Evolutionary conservation across 2,797 vertebrate species (phyloP), one percentile per base, ranked within the genome.

Genomic region (Oceanodroma leucorhoa): DNA sequence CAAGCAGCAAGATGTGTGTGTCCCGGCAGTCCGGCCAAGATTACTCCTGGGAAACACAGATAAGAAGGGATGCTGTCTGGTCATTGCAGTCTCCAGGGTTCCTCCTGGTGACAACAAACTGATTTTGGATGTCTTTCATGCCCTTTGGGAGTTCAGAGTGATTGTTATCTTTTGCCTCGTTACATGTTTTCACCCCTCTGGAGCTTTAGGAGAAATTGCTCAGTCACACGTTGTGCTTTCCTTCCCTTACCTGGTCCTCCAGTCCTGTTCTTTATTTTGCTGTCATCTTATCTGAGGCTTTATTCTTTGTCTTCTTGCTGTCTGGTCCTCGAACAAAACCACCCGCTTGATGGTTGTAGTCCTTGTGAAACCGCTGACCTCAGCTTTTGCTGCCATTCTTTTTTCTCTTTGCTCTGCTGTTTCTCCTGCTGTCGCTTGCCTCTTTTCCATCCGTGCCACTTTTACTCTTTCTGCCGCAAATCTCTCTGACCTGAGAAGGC

Each of bases 371-470:
- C 72, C 19, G 92, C 83, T 64, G 78, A 43, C 38, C 30, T 86
- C 54, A 26, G 65, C 50, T n/a, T 72, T 57, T 53, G 20, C 50
- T 71, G 22, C 20, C 10, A 0, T 32, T 78, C 38, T 61, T 86
- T 12, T 38, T n/a, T 5, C 20, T 5, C 43, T 36, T 40, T 83
- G 72, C 73, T 87, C 61, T 38, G 43, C 50, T 34, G 3, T 64
- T 69, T 40, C 34, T 64, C 45, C 26, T 57, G 45, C 72, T 69
- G 30, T 64, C 78, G 6, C 58, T 66, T 76, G 24, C n/a, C 76
- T 22, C 0, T 40, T 66, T n/a, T 66, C 60, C 46, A 40, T 36
- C 38, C 11, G 0, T 71, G 41, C 34, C 10, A 0, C 30, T 83
- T 70, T 30, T 10, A 23, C 43, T 21, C 27, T 36, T 51, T 54